phyloP scores from a whole-genome alignment of 2,113 vertebrate species.

The Mungos mungo region DNA sequence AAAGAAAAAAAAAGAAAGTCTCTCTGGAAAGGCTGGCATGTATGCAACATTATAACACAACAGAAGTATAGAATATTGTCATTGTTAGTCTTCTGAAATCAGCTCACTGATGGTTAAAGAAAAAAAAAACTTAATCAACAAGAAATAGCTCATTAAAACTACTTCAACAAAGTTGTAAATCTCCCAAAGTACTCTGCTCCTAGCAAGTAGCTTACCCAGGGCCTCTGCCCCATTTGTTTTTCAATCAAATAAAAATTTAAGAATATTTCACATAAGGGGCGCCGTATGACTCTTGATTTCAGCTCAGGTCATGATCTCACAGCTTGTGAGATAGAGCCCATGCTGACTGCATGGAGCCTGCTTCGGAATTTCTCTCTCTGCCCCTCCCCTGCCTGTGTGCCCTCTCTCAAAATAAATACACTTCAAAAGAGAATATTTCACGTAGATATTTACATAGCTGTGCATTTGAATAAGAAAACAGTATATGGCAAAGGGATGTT shows the following conservation, averaged over 20 bases:
- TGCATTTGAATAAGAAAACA: constrained; percentile 3
- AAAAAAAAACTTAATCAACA: not conserved
- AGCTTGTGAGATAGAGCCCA: too few species aligned
- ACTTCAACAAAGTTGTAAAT: not conserved
- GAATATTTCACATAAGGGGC: not conserved
- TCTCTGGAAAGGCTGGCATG: not conserved
- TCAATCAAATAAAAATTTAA: not conserved
- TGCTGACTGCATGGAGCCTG: too few species aligned
- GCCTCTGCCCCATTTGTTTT: not conserved
- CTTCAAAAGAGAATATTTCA: not conserved
- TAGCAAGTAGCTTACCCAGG: not conserved
- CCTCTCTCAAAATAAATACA: too few species aligned
- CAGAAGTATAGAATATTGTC: not conserved
- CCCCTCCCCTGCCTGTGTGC: too few species aligned
- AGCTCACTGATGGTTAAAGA: not conserved
- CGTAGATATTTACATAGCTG: not conserved
- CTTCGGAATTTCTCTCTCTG: too few species aligned
- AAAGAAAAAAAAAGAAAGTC: not conserved
- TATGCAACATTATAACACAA: not conserved
- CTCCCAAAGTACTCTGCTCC: not conserved
- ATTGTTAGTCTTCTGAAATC: not conserved
- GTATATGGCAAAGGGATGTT: not conserved
- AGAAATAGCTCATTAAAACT: not conserved
- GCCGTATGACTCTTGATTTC: too few species aligned
- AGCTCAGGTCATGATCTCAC: too few species aligned